Percentiles rank a stretch among this genome's conserved stretches.
phyloP scores from a whole-genome alignment of 1,140 invertebrate genomes.

The Mesaphorura yosii region DNA sequence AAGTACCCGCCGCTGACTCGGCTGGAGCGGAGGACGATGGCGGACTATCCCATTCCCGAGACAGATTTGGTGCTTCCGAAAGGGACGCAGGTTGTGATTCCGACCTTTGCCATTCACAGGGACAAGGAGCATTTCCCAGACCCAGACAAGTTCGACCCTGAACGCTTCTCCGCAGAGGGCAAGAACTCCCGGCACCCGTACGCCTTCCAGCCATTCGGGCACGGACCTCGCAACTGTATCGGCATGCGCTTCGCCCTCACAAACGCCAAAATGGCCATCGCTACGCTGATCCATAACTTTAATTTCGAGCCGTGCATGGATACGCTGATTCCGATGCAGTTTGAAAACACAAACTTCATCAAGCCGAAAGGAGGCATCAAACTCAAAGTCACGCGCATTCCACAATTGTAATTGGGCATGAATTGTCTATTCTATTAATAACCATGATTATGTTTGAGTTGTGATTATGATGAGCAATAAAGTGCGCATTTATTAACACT shows the following conservation, averaged over 20 bases:
- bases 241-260: slow-evolving; percentile 17
- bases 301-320: slow-evolving; percentile 33
- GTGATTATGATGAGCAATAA: too few relatives aligned
- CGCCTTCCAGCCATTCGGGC: slow-evolving; percentile 3
- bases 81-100: slow-evolving; percentile 34
- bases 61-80: slow-evolving; percentile 31
- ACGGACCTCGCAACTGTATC: background rate
- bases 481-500: too few relatives aligned
- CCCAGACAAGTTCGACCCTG: slow-evolving; percentile 48
- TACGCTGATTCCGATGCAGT: slow-evolving; percentile 26
- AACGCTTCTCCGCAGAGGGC: slow-evolving; percentile 31
- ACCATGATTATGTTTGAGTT: too few relatives aligned
- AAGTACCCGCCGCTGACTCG: slow-evolving; percentile 8
- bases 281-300: slow-evolving; percentile 33
- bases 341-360: background rate
- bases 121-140: slow-evolving; percentile 41
- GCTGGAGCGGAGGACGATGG: background rate
- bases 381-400: slow-evolving; percentile 1
- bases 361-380: slow-evolving; percentile 8
- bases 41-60: background rate
- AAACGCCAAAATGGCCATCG: slow-evolving; percentile 28
- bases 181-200: background rate
- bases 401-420: too few relatives aligned
- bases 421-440: too few relatives aligned
- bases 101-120: slow-evolving; percentile 23